A percentile compares a stretch with the other conserved stretches of the same genome.
Conservation (phyloP, 2,797 vertebrate genomes). For the Pteropus rufus region DNA sequence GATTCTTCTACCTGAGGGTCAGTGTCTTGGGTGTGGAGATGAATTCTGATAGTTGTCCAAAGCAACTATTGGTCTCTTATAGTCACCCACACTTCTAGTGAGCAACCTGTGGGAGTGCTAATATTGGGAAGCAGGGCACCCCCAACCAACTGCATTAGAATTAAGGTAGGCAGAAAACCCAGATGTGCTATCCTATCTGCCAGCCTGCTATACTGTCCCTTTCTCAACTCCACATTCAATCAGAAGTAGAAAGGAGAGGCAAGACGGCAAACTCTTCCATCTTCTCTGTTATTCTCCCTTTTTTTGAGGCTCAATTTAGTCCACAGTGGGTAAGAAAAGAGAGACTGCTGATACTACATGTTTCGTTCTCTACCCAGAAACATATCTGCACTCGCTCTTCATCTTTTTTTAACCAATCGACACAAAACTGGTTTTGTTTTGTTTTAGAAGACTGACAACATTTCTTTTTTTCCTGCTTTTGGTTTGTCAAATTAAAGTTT, state of each 20-base stretch:
- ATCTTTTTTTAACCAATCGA: neutral
- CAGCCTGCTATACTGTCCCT: neutral
- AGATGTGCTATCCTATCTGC: neutral
- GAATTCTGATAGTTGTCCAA: neutral
- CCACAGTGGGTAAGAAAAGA: neutral
- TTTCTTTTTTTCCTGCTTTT: neutral
- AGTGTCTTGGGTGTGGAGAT: neutral
- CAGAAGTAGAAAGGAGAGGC: neutral
- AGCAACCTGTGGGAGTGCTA: neutral
- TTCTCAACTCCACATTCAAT: neutral
- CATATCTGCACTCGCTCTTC: neutral
- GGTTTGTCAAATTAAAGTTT: neutral
- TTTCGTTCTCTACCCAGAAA: neutral
- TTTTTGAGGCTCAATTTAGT: neutral
- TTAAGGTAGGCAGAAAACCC: neutral
- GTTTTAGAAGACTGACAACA: neutral
- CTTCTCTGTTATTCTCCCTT: neutral
- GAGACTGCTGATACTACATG: neutral
- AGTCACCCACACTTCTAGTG: neutral
- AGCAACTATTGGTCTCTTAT: neutral
- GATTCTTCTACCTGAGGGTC: neutral
- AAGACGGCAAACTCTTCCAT: neutral
- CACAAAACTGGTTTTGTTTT: neutral
- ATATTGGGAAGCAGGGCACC: neutral
- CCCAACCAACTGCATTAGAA: neutral